Base-by-base conservation (phyloP, 1,140 invertebrate species). In the Bombus impatiens region DNA sequence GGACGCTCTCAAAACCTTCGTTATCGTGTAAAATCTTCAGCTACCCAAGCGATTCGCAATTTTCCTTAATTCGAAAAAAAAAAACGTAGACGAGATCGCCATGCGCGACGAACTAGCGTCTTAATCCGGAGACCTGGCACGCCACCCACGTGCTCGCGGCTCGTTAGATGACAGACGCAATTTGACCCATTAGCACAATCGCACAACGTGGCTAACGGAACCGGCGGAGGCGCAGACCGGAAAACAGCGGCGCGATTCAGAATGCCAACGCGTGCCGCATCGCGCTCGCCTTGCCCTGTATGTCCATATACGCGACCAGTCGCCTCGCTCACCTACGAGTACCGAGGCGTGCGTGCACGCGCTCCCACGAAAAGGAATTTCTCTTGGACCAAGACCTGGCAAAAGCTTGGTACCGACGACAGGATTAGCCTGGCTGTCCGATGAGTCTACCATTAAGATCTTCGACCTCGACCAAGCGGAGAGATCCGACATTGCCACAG, bases 171-270 rank as follows among this genome's bases (percentile, higher is more conserved):
- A 84, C 75, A 87, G 67, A 78, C 78, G 83, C 82, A 71, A 92
- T 92, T 90, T 91, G 91, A 92, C 87, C 91, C 91, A 91, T 93
- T 90, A 92, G 92, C 90, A 89, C 91, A 90, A 91, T 93, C 91
- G 85, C 82, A 71, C 82, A 86, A 88, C 86, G 83, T 67, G 37
- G 37, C 57, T 92, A 94, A 89, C 93, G 91, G 90, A 92, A 91
- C 90, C 75, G 40, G 65, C 42, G 78, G 28, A 65, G 53, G 84
- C 74, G 86, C 65, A 88, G 84, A 94, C 93, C 93, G 93, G 93
- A 94, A 93, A 91, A 91, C 86, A 90, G 78, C 77, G 75, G 80
- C 87, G 81, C 87, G 82, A 85, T 88, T 88, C 79, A 90, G 89
- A 91, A 93, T 91, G 90, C 86, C 90, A 91, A 92, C 92, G 91